Evolutionary conservation across 2,113 vertebrate genomes (phyloP).

Genomic region (Hylia prasina): DNA sequence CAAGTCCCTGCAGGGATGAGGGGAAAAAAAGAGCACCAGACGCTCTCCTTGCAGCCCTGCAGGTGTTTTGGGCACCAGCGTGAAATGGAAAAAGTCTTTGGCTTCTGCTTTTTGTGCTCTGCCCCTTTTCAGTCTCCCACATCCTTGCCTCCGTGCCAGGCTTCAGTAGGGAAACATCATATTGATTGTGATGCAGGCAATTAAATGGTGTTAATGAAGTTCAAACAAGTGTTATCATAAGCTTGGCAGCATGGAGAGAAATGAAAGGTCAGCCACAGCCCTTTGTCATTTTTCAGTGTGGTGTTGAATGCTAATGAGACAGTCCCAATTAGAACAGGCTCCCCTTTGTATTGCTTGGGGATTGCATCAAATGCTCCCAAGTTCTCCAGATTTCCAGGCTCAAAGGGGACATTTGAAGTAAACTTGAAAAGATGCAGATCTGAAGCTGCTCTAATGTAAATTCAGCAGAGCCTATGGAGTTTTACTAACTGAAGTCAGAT

Average conservation of each 20-base stretch:
- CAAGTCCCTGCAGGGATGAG: not conserved
- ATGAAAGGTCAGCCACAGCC: slow-evolving; percentile 55
- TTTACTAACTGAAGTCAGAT: slow-evolving; percentile 23
- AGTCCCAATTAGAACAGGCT: slow-evolving; percentile 32
- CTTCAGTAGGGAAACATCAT: slow-evolving; percentile 58
- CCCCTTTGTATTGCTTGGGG: slow-evolving; percentile 15
- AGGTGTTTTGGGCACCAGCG: not conserved
- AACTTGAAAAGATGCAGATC: slow-evolving; percentile 61
- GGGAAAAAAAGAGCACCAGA: not conserved
- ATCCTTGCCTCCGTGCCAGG: not conserved
- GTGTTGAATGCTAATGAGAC: slow-evolving; percentile 32
- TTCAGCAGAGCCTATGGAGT: slow-evolving; percentile 38
- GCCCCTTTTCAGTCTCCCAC: not conserved
- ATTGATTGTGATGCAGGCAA: slow-evolving; percentile 72
- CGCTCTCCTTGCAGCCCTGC: not conserved
- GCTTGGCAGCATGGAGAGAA: slow-evolving; percentile 57
- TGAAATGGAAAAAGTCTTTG: not conserved
- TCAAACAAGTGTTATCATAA: slow-evolving; percentile 70
- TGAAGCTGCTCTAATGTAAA: slow-evolving; percentile 46
- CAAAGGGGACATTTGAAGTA: slow-evolving; percentile 56
- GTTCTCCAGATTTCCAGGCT: slow-evolving; percentile 41
- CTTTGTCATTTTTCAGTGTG: slow-evolving; percentile 28
- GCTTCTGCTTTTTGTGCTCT: slow-evolving; percentile 24
- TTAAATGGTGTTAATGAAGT: slow-evolving; percentile 63
- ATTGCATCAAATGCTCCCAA: slow-evolving; percentile 51